These are phyloP conservation scores for Cantharis lateralis DNA, from an alignment of 2,888 invertebrate genomes.

Conservation along the genomic window DNA sequence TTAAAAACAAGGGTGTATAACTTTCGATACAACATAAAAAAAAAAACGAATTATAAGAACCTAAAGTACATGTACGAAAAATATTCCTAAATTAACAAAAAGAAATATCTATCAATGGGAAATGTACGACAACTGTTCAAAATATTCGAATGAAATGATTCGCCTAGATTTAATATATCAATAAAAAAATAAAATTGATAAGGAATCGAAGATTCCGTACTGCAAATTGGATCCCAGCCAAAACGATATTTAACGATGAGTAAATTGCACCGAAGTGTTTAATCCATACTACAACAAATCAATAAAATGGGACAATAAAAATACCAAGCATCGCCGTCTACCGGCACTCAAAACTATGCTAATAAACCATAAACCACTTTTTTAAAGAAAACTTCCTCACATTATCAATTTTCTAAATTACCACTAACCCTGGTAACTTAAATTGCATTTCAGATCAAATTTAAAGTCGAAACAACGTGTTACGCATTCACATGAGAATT, in stretches of 20 bases:
- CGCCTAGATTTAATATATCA: neutral
- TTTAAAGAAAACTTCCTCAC: neutral
- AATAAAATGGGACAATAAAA: neutral
- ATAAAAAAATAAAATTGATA: neutral
- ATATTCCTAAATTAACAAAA: neutral
- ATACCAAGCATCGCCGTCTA: neutral
- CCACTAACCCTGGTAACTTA: neutral
- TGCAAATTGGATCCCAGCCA: conserved; percentile 2
- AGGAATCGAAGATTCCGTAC: neutral
- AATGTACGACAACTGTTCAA: too few species aligned
- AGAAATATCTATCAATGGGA: too few species aligned
- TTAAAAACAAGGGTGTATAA: neutral
- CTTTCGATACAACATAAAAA: neutral
- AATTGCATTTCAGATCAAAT: neutral
- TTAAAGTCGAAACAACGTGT: neutral
- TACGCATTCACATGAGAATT: neutral
- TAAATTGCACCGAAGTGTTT: neutral
- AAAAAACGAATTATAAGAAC: neutral
- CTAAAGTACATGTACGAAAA: neutral
- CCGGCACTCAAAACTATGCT: neutral
- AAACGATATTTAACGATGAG: neutral
- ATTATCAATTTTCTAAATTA: neutral
- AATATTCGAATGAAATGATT: too few species aligned
- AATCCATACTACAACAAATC: neutral
- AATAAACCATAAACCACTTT: neutral